Percentiles rank a stretch among this genome's conserved stretches.
phyloP scores from a whole-genome alignment of 2,888 invertebrate species.

The Scrobipalpa costella region DNA sequence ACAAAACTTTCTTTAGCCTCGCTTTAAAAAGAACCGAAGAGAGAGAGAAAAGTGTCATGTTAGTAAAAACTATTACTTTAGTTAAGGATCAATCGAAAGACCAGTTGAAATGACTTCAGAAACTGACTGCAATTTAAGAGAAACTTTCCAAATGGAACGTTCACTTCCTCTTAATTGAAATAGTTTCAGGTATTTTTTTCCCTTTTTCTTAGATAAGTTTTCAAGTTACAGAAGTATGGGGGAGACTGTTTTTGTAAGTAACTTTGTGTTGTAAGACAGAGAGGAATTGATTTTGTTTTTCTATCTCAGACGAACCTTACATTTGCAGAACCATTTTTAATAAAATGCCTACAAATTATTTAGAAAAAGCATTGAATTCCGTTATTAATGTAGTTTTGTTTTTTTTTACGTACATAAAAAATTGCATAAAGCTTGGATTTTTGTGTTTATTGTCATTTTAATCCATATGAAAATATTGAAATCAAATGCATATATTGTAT shows the following conservation, averaged over 20 bases:
- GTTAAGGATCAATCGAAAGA: conserved; percentile 43
- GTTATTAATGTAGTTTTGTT: too few relatives aligned
- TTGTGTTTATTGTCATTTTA: too few relatives aligned
- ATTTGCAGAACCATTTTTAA: too few relatives aligned
- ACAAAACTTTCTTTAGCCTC: not conserved
- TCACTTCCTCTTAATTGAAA: conserved; percentile 71
- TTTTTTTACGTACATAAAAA: too few relatives aligned
- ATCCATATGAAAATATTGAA: too few relatives aligned
- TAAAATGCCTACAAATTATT: too few relatives aligned
- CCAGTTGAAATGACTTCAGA: conserved; percentile 48
- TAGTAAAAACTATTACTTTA: conserved; percentile 40
- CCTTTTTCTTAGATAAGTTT: conserved; percentile 24
- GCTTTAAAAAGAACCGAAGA: too few relatives aligned
- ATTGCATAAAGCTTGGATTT: too few relatives aligned
- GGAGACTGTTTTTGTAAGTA: not conserved
- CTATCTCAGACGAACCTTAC: not conserved
- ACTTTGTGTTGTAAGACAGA: conserved; percentile 10
- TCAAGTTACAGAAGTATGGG: not conserved
- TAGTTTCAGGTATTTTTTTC: conserved; percentile 50
- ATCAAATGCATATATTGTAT: too few relatives aligned
- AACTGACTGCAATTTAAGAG: conserved; percentile 62
- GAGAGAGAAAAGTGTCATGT: not conserved
- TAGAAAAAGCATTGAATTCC: too few relatives aligned
- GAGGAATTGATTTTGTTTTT: not conserved
- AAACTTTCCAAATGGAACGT: conserved; percentile 66